A percentile compares a stretch with the other conserved stretches of the same genome.
These are phyloP conservation scores for Cuniculus paca DNA, from an alignment of 2,797 vertebrate species.

Conservation along the genomic window DNA sequence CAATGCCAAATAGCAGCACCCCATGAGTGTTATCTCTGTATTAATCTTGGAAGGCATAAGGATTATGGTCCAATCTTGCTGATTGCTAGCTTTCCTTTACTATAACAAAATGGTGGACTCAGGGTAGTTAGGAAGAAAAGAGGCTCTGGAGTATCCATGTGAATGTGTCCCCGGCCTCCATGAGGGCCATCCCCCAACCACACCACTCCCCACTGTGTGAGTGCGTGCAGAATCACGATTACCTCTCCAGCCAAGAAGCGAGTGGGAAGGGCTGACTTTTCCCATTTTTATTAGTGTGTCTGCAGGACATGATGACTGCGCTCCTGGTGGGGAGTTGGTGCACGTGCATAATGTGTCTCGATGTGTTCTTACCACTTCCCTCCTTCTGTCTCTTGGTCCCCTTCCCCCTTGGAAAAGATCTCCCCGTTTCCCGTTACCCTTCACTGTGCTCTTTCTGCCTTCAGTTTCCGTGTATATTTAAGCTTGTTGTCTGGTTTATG, in stretches of 20 bases:
- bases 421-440: neutral
- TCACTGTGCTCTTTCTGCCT: neutral
- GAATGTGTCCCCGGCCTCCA: neutral
- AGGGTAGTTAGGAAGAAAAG: neutral
- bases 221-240: neutral
- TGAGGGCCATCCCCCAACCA: neutral
- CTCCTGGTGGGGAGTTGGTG: neutral
- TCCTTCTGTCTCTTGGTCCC: neutral
- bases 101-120: neutral
- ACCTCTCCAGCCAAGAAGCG: neutral
- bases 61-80: neutral
- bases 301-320: neutral
- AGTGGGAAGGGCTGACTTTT: neutral
- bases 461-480: neutral
- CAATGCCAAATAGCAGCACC: neutral
- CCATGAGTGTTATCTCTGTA: neutral
- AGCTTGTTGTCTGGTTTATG: neutral
- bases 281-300: neutral
- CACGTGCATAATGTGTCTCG: neutral
- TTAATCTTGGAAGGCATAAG: neutral
- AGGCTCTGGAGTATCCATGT: neutral
- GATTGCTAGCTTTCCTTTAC: neutral
- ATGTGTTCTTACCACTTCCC: neutral
- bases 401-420: too few relatives aligned
- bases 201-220: neutral